Evolutionary conservation across 2,113 vertebrate species (phyloP).

Genomic region (Strigops habroptila): DNA sequence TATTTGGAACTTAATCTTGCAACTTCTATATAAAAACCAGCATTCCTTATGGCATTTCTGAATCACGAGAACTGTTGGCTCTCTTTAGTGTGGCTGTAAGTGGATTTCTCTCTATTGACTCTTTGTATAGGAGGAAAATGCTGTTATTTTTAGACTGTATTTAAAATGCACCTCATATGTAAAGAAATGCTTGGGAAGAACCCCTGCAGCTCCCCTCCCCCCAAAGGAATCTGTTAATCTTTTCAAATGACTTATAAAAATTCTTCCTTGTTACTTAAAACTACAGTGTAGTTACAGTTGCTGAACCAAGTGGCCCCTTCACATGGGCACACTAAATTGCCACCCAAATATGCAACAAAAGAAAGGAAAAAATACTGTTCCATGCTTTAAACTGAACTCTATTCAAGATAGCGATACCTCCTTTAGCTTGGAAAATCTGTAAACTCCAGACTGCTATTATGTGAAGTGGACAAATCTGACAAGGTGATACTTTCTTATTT

Average conservation of each 20-base stretch:
- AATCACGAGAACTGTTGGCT: not conserved
- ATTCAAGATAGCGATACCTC: accelerated
- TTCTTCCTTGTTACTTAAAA: not conserved
- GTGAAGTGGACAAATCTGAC: not conserved
- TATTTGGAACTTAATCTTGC: not conserved
- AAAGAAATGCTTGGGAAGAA: not conserved
- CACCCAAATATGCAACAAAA: not conserved
- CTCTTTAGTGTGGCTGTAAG: not conserved
- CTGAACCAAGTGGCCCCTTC: not conserved
- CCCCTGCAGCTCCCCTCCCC: not conserved
- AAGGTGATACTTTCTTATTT: not conserved
- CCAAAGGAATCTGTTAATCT: not conserved
- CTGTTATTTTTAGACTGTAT: not conserved
- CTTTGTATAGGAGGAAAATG: not conserved
- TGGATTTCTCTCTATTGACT: not conserved
- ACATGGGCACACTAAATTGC: accelerated
- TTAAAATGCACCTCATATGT: not conserved
- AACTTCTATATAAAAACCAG: not conserved
- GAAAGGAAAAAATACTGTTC: not conserved
- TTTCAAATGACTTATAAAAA: not conserved
- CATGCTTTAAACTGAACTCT: not conserved
- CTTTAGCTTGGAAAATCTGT: not conserved
- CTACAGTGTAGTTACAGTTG: not conserved
- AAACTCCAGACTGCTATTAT: not conserved
- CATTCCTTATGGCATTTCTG: not conserved